Conservation (phyloP, 2,888 invertebrate genomes). For the Sisyra terminalis region DNA sequence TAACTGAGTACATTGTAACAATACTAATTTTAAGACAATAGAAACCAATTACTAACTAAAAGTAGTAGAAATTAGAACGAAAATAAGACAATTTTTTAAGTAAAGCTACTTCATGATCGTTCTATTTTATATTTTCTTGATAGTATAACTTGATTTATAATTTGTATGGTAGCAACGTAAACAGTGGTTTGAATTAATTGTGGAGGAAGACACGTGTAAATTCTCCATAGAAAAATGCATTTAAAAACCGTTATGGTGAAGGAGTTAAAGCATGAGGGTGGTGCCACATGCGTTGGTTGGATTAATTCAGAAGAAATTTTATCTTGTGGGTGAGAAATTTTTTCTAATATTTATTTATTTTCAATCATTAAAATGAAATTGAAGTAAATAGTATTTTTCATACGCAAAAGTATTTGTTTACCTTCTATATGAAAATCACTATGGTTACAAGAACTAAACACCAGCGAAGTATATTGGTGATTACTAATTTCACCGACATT, state of each 20-base stretch:
- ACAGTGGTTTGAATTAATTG: no score
- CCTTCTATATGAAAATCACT: no score
- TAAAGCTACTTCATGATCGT: no score
- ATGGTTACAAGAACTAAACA: not conserved
- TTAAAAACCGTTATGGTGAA: slow-evolving; percentile 65
- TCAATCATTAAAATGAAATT: not conserved
- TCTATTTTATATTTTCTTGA: no score
- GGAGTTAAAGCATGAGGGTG: slow-evolving; percentile 56
- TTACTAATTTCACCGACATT: slow-evolving; percentile 3
- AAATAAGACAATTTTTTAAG: no score
- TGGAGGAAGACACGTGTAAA: no score
- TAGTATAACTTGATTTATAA: no score
- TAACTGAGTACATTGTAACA: no score
- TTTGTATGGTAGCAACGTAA: no score
- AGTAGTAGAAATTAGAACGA: no score
- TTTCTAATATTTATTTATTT: slow-evolving; percentile 5
- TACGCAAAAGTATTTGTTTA: not conserved
- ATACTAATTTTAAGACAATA: no score
- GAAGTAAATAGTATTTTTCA: slow-evolving; percentile 5
- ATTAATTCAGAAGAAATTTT: slow-evolving; percentile 85
- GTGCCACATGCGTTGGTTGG: slow-evolving; percentile 88
- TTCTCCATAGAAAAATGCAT: slow-evolving; percentile 38
- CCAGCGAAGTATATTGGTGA: slow-evolving; percentile 7
- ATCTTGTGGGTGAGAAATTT: slow-evolving; percentile 56
- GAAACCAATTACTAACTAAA: no score